A percentile compares a stretch with the other conserved stretches of the same genome.
Evolutionary conservation across 2,113 vertebrate species (phyloP).

Genomic region (Loxodonta africana): DNA sequence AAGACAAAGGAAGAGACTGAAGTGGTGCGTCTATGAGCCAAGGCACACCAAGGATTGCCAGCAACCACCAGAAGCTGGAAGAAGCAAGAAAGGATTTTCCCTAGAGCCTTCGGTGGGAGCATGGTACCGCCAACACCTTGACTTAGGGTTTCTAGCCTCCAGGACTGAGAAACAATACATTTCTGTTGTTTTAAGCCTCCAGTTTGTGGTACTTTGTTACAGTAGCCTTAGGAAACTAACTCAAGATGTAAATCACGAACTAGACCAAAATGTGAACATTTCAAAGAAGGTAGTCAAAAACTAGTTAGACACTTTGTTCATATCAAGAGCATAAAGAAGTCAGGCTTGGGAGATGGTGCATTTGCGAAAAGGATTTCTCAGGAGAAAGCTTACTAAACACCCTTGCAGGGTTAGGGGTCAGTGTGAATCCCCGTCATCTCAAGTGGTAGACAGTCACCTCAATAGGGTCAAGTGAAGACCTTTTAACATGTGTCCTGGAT

Average conservation of each 20-base stretch:
- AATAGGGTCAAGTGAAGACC: accelerated
- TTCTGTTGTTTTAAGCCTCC: too few species aligned
- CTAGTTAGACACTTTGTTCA: background rate
- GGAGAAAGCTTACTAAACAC: background rate
- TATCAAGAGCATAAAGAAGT: background rate
- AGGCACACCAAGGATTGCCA: too few species aligned
- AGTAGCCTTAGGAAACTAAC: too few species aligned
- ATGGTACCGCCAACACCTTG: too few species aligned
- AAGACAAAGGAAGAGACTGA: too few species aligned
- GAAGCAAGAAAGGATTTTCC: too few species aligned
- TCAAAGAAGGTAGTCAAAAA: background rate
- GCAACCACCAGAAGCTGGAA: too few species aligned
- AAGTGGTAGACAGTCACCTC: background rate
- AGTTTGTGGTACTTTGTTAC: too few species aligned
- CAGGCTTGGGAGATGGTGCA: background rate
- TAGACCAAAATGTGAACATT: background rate
- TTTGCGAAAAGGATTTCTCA: background rate
- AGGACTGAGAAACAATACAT: too few species aligned
- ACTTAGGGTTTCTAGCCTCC: too few species aligned
- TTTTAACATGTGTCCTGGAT: background rate
- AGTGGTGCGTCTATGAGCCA: too few species aligned
- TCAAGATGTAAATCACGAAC: background rate
- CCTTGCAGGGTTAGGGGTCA: accelerated
- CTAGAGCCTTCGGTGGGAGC: too few species aligned
- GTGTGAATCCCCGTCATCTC: background rate